Conservation (phyloP, 2,113 vertebrate genomes). For the Sinocyclocheilus rhinocerous region DNA sequence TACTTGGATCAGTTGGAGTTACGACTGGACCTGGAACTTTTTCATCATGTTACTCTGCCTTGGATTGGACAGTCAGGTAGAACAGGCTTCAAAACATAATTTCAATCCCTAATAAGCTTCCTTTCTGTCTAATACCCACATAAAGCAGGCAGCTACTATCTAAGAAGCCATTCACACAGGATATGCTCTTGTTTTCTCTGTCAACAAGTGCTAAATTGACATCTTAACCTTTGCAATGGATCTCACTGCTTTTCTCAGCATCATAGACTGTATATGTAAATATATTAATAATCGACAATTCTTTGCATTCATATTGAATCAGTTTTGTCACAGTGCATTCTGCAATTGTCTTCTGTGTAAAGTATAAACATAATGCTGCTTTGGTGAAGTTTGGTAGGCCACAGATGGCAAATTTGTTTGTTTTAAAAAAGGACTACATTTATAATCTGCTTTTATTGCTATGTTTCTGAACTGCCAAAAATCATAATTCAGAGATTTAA, state of each 20-base stretch:
- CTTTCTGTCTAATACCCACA: not conserved
- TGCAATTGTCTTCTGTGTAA: not conserved
- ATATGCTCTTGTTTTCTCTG: not conserved
- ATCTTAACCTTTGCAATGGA: not conserved
- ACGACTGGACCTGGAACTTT: slow-evolving; percentile 52
- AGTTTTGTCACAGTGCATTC: not conserved
- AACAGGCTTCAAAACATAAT: not conserved
- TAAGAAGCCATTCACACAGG: not conserved
- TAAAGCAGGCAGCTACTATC: not conserved
- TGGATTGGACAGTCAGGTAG: slow-evolving; percentile 78
- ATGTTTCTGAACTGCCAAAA: not conserved
- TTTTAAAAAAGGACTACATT: not conserved
- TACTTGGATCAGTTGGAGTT: not conserved
- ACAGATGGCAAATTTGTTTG: not conserved
- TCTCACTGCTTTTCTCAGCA: too few species aligned
- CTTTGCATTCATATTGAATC: not conserved
- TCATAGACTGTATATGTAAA: too few species aligned
- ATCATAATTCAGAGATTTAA: not conserved
- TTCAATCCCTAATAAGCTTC: not conserved
- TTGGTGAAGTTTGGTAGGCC: not conserved
- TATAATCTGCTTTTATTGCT: not conserved
- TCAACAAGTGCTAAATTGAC: not conserved
- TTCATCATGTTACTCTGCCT: slow-evolving; percentile 79
- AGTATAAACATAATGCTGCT: not conserved
- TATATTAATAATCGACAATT: not conserved